Evolutionary conservation across 2,888 invertebrate species (phyloP).

Genomic region (Ectobius pallidus): DNA sequence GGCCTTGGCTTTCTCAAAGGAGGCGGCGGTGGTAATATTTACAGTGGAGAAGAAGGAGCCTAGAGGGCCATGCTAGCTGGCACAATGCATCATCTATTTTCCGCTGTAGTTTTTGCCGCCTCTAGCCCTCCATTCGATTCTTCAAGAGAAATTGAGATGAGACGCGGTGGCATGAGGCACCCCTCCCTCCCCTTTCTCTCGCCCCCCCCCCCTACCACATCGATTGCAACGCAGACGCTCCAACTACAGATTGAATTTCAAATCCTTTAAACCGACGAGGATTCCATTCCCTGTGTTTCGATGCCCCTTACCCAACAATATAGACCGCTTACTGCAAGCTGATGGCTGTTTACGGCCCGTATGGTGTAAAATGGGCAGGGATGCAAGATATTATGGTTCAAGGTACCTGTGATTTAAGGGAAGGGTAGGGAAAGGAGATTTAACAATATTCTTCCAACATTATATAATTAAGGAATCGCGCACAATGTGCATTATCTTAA

Average conservation of each 20-base stretch:
- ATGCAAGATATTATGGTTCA: no score
- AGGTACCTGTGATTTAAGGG: no score
- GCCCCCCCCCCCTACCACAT: no score
- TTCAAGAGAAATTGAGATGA: conserved; percentile 15
- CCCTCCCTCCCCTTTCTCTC: no score
- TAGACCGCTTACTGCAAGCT: no score
- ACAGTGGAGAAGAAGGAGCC: conserved; percentile 1
- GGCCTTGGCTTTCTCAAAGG: background rate
- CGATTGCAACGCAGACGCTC: conserved; percentile 25
- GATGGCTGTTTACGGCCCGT: no score
- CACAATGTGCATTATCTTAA: no score
- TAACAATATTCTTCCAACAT: no score
- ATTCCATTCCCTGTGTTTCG: conserved; percentile 28
- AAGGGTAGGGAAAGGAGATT: no score
- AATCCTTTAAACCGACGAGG: conserved; percentile 34
- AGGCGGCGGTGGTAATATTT: conserved; percentile 1
- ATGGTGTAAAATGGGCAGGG: no score
- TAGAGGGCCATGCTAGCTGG: background rate
- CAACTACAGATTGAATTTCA: conserved; percentile 34
- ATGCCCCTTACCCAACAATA: no score
- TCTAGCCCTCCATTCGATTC: conserved; percentile 14
- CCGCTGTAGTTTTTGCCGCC: background rate
- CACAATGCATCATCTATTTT: conserved; percentile 22
- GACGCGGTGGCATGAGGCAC: conserved; percentile 11
- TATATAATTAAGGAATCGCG: no score